These are phyloP conservation scores for Callyntrura guangdongensis DNA, from an alignment of 2,888 invertebrate species.

Conservation along the genomic window DNA sequence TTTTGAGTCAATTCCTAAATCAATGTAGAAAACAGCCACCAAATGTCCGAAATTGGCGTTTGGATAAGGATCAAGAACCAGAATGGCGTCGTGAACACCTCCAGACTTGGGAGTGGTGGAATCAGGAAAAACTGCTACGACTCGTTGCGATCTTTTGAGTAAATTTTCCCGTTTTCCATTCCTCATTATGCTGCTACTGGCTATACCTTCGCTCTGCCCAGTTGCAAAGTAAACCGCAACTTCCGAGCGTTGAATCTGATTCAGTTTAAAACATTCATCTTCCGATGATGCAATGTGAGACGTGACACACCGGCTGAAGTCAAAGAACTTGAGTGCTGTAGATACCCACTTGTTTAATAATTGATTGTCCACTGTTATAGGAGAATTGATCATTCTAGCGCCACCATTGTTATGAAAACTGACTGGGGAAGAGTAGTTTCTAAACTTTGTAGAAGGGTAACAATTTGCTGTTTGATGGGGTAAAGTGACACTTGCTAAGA, in stretches of 20 bases:
- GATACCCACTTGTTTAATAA: slow-evolving; percentile 75
- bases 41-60: slow-evolving; percentile 87
- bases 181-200: not conserved
- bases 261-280: slow-evolving; percentile 81
- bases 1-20: slow-evolving; percentile 84
- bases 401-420: slow-evolving; percentile 19
- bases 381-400: slow-evolving; percentile 20
- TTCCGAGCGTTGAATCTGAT: slow-evolving; percentile 68
- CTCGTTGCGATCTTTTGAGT: slow-evolving; percentile 74
- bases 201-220: not conserved
- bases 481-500: slow-evolving; percentile 48
- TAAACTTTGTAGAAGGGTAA: slow-evolving; percentile 13
- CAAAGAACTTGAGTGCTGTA: slow-evolving; percentile 81
- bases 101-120: slow-evolving; percentile 80
- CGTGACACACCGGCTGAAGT: slow-evolving; percentile 79
- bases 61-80: slow-evolving; percentile 87
- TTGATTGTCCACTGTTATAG: slow-evolving; percentile 33
- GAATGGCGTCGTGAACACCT: slow-evolving; percentile 86
- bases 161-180: slow-evolving; percentile 58
- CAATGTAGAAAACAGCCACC: slow-evolving; percentile 87
- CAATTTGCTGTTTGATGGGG: slow-evolving; percentile 40
- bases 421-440: slow-evolving; percentile 40
- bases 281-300: slow-evolving; percentile 80
- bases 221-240: slow-evolving; percentile 81
- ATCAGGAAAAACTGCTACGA: slow-evolving; percentile 83